Evolutionary conservation across 2,797 vertebrate genomes (phyloP).

Genomic region (Buphagus erythrorhynchus): DNA sequence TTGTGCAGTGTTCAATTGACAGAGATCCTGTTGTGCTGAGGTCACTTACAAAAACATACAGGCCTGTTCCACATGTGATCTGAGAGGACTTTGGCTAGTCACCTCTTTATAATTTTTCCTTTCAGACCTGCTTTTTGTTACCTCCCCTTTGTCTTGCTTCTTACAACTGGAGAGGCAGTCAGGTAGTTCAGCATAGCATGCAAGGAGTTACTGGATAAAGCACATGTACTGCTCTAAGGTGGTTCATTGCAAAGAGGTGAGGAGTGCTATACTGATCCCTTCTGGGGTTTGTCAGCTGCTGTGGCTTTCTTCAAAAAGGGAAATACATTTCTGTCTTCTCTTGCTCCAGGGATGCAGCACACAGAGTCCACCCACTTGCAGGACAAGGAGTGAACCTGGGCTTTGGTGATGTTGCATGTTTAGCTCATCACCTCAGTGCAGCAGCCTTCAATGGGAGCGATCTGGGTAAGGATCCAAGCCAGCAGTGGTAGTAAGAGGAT

Average conservation of each 20-base stretch:
- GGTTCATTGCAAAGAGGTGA: not conserved
- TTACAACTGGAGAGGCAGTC: not conserved
- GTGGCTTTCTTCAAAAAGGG: not conserved
- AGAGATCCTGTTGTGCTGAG: not conserved
- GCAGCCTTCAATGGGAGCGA: slow-evolving; percentile 94
- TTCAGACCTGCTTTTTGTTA: slow-evolving; percentile 30
- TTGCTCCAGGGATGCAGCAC: slow-evolving; percentile 90
- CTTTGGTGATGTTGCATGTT: slow-evolving; percentile 91
- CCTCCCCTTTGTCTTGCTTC: not conserved
- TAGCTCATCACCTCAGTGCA: slow-evolving; percentile 88
- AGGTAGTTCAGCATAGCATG: not conserved
- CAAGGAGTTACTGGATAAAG: not conserved
- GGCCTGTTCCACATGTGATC: rapidly evolving
- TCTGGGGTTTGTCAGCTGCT: not conserved
- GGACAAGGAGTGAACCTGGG: slow-evolving; percentile 98
- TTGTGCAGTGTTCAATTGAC: not conserved
- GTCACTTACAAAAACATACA: not conserved
- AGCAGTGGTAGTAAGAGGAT: not conserved
- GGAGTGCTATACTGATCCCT: not conserved
- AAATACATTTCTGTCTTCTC: not conserved
- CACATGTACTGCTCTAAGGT: not conserved
- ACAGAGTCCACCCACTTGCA: slow-evolving; percentile 95
- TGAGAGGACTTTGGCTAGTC: not conserved
- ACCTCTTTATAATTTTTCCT: not conserved
- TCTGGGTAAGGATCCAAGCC: slow-evolving; percentile 82